Percentiles rank a stretch among this genome's conserved stretches.
Conservation (phyloP, 2,888 invertebrate genomes). For the Acholoe squamosa region DNA sequence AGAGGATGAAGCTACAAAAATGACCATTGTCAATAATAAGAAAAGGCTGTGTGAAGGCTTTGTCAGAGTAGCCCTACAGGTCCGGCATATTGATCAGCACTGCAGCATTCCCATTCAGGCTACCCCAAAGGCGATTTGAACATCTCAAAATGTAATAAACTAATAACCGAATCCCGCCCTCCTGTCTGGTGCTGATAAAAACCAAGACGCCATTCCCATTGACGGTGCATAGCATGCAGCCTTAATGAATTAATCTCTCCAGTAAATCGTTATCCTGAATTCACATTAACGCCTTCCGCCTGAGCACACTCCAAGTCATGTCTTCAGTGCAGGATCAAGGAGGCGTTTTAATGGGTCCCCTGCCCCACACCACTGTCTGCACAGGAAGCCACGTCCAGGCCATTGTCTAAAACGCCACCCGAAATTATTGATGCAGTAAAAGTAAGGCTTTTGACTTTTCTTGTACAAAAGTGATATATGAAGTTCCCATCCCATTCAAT, state of each 20-base stretch:
- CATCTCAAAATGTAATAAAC: conserved; percentile 34
- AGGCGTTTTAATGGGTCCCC: neutral
- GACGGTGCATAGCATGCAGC: neutral
- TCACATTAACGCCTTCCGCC: neutral
- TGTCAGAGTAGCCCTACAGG: neutral
- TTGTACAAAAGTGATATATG: no score
- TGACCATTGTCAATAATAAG: neutral
- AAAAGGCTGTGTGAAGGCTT: neutral
- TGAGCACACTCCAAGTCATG: neutral
- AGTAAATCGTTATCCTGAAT: neutral
- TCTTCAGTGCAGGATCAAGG: neutral
- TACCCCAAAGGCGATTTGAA: conserved; percentile 19
- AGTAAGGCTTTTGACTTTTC: no score
- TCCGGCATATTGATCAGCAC: conserved; percentile 1
- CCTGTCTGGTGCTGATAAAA: neutral
- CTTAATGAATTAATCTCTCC: conserved; percentile 22
- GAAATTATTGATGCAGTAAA: no score
- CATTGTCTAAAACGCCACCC: no score
- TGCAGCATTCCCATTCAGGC: neutral
- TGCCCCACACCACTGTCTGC: no score
- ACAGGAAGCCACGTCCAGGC: no score
- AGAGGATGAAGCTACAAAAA: neutral
- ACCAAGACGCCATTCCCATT: neutral
- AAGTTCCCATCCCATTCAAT: no score
- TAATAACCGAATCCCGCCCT: neutral